phyloP scores from a whole-genome alignment of 1,140 invertebrate genomes.

The Acyrthosiphon pisum region DNA sequence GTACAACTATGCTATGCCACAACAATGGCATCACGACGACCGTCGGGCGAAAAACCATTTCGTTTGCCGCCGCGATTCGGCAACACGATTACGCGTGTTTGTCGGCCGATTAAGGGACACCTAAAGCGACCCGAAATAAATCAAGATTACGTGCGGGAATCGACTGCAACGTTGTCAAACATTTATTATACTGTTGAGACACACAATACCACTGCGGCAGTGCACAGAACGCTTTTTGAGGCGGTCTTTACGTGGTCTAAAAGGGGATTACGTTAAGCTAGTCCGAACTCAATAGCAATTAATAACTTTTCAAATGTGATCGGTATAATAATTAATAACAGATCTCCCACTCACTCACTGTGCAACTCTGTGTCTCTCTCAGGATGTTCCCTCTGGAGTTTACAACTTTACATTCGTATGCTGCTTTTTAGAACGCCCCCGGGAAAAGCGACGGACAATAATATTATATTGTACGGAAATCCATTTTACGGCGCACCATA shows the following conservation, averaged over 20 bases:
- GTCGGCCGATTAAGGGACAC: not conserved
- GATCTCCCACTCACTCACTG: not conserved
- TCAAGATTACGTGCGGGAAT: conserved; percentile 22
- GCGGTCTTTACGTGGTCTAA: not conserved
- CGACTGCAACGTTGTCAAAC: conserved; percentile 33
- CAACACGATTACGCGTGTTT: conserved; percentile 1
- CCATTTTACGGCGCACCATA: not conserved
- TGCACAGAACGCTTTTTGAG: not conserved
- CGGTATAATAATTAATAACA: conserved; percentile 23
- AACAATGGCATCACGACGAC: not conserved
- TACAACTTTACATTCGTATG: conserved; percentile 17
- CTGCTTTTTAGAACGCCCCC: conserved; percentile 15
- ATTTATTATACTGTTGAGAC: conserved; percentile 31
- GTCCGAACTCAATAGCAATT: conserved; percentile 38
- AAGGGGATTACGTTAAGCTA: not conserved
- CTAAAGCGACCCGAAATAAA: conserved; percentile 40
- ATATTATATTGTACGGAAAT: conserved; percentile 11
- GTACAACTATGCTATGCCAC: not conserved
- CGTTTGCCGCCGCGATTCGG: not conserved
- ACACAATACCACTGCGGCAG: not conserved
- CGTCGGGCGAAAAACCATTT: not conserved
- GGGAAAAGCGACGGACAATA: conserved; percentile 19
- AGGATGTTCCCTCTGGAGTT: not conserved
- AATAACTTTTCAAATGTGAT: conserved; percentile 38
- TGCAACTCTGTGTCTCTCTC: too few species aligned